Conservation (phyloP, 2,888 invertebrate species). For the Meteorus cinctellus region DNA sequence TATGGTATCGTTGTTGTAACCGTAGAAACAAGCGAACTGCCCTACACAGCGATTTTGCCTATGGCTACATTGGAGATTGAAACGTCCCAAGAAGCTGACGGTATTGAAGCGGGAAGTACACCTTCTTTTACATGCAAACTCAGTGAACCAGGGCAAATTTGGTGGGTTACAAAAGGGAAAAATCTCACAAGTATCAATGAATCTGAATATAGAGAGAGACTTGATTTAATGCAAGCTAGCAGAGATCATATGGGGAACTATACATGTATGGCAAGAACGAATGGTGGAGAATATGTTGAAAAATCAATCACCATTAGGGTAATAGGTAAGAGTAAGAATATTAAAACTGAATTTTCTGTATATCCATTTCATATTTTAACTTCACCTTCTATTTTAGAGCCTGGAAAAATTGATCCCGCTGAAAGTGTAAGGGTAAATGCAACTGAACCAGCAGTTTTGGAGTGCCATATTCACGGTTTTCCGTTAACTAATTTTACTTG, state of each 20-base stretch:
- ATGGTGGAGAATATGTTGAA: slow-evolving; percentile 65
- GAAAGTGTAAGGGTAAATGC: slow-evolving; percentile 75
- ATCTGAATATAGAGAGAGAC: slow-evolving; percentile 69
- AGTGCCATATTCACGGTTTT: slow-evolving; percentile 78
- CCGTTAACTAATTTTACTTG: slow-evolving; percentile 77
- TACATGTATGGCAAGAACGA: slow-evolving; percentile 75
- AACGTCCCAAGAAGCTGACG: slow-evolving; percentile 65
- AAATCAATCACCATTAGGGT: slow-evolving; percentile 68
- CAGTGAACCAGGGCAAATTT: slow-evolving; percentile 74
- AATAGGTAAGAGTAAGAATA: slow-evolving; percentile 62
- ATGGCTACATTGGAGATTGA: slow-evolving; percentile 58
- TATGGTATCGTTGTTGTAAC: slow-evolving; percentile 32
- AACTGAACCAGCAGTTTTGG: slow-evolving; percentile 74
- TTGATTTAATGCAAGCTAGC: slow-evolving; percentile 76
- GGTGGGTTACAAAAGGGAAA: slow-evolving; percentile 77
- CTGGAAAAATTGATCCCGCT: slow-evolving; percentile 74
- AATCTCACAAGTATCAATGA: slow-evolving; percentile 74
- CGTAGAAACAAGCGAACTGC: slow-evolving; percentile 18
- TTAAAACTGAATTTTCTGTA: slow-evolving; percentile 20
- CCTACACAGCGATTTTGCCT: slow-evolving; percentile 40
- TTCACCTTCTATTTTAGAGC: slow-evolving; percentile 70
- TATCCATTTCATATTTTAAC: background rate
- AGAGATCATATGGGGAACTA: slow-evolving; percentile 78
- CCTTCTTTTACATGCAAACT: slow-evolving; percentile 76
- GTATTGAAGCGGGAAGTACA: slow-evolving; percentile 69